Base-by-base conservation (phyloP, 1,140 invertebrate species). In the Holotrichia oblita region DNA sequence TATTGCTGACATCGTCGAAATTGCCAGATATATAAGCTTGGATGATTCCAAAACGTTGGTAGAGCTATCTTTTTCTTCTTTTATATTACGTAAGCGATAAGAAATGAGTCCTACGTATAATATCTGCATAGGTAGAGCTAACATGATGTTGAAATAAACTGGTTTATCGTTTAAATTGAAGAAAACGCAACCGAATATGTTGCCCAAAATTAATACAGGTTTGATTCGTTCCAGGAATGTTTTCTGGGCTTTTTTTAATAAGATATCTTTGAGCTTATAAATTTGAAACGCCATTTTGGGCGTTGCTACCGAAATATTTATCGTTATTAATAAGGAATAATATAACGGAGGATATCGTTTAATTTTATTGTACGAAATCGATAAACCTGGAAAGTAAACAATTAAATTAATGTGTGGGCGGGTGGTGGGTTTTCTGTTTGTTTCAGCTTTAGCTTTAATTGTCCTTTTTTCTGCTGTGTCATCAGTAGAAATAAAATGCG, bases 111-210 rank as follows among this genome's bases (percentile, higher is more conserved):
- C 22, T 2, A 4, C 22, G 59, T 64, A 22, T 0, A 64, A 2
- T 20, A 64, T 9, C 22, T 6, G 17, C 2, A 17, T 7, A 3
- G 59, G 59, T 64, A 24, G 17, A 10, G 22, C 17, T 9, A 64
- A 22, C 17, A 64, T 22, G 6, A 24, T 24, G 22, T 20, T 64
- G 9, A n/a, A 22, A 9, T 9, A 22, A 20, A 20, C 17, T 22
- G 2, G 14, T 22, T 9, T 64, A 7, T 64, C 22, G 3, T 64
- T 9, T 4, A 64, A 2, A 22, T 4, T 17, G 59, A 64, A 64
- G 59, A 64, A 64, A 9, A 20, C 17, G 17, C 59, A 64, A n/a
- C 59, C 59, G 59, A 64, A 64, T 6, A 64, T 20, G 22, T 64
- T 64, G 8, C 59, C 59, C 22, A 64, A 22, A 9, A 64, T 24